Evolutionary conservation across 2,888 invertebrate genomes (phyloP), one percentile per base, ranked within the genome.

Genomic region (Seira ritae): DNA sequence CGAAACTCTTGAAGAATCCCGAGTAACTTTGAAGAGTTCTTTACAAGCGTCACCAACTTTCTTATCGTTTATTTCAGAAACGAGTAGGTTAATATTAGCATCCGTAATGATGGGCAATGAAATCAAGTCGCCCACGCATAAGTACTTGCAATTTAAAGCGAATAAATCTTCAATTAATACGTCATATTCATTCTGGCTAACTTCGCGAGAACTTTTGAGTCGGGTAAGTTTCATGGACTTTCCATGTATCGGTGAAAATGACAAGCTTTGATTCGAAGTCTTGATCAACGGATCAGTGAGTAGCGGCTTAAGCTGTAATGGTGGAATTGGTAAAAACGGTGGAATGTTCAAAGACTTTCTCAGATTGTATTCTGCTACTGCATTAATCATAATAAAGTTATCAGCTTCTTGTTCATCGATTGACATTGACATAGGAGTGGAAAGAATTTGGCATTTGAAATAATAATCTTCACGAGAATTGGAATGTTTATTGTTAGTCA

Each of bases 331-430:
- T 8, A 20, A 1, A 22, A 70, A 81, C 15, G 65, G 65, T 23
- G 65, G 22, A 65, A 75, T 55, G 24, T 62, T 60, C 12, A 81
- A 62, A 10, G 71, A 23, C 37, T 24, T 81, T 55, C 75, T 62
- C 55, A 81, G 46, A 31, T 81, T 81, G 66, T 81, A 81, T 17
- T 81, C 81, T 31, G 81, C 23, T 6, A 50, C 71, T 4, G 68
- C 2, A 46, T 74, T 80, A 0, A 80, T 0, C 4, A 1, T 12
- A 19, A 70, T 20, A 1, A 42, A 42, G 67, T 62, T 50, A 24
- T 4, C 46, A 23, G 4, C 12, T 22, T n/a, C 8, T 12, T 55
- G 22, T 22, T 66, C 12, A 1, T 19, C 22, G 17, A 12, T 2
- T 50, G 42, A 4, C 42, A 17, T 8, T 20, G 55, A 22, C 4